Evolutionary conservation across 2,888 invertebrate genomes (phyloP).

Genomic region (Calameuta idolon): DNA sequence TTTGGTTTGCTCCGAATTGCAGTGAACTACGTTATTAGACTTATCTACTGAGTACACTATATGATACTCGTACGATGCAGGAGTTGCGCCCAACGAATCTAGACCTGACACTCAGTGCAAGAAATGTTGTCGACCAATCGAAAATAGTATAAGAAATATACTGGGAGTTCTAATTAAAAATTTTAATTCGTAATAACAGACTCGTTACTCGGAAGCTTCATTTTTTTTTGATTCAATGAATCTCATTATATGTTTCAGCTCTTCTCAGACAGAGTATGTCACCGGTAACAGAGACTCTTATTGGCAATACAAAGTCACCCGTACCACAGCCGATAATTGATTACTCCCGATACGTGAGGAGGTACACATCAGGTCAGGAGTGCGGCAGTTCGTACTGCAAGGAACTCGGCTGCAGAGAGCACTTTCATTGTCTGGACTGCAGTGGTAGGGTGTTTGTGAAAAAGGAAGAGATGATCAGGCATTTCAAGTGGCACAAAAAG

Average conservation of each 20-base stretch:
- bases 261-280: constrained; percentile 70
- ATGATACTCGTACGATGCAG: no score
- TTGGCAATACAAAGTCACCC: constrained; percentile 67
- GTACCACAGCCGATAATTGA: constrained; percentile 79
- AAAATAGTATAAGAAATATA: not conserved
- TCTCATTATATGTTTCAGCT: constrained; percentile 63
- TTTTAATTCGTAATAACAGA: not conserved
- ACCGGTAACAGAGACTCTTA: constrained; percentile 60
- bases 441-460: constrained; percentile 91
- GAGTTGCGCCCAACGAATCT: no score
- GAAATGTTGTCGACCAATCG: no score
- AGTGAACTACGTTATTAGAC: no score
- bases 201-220: not conserved
- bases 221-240: not conserved
- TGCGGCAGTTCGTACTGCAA: constrained; percentile 89
- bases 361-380: constrained; percentile 84
- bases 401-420: constrained; percentile 91
- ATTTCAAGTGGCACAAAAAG: constrained; percentile 99
- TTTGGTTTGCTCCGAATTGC: no score
- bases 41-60: no score
- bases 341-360: constrained; percentile 90
- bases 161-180: not conserved
- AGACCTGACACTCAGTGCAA: no score
- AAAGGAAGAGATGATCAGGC: constrained; percentile 98
- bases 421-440: constrained; percentile 92